These are phyloP conservation scores for Macroramphosus scolopax DNA, from an alignment of 2,797 vertebrate genomes.

Conservation along the genomic window DNA sequence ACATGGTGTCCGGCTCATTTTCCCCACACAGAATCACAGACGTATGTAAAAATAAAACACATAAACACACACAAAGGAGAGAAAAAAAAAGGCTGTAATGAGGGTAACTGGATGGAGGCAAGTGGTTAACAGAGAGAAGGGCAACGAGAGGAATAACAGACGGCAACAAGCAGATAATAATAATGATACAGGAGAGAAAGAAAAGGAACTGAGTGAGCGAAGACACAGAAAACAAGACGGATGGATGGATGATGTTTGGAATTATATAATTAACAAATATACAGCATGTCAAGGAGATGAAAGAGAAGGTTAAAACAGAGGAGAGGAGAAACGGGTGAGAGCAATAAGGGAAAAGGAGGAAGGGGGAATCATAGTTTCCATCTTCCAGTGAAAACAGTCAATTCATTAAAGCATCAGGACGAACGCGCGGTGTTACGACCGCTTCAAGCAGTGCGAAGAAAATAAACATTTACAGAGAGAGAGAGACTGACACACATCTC, in stretches of 20 bases:
- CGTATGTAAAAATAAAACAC: constrained; percentile 8
- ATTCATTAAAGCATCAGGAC: constrained; percentile 70
- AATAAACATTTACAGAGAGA: constrained; percentile 56
- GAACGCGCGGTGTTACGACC: constrained; percentile 58
- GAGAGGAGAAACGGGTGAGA: constrained; percentile 29
- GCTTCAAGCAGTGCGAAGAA: constrained; percentile 61
- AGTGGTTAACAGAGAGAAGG: constrained; percentile 9
- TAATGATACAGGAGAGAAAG: background rate
- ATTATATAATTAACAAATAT: constrained; percentile 13
- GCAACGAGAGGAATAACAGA: constrained; percentile 1
- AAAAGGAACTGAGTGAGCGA: background rate
- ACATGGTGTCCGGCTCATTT: constrained; percentile 18
- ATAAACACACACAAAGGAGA: background rate
- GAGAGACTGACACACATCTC: background rate
- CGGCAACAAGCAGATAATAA: constrained; percentile 3
- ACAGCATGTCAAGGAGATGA: constrained; percentile 24
- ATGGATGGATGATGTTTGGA: constrained; percentile 8
- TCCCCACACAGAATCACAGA: constrained; percentile 5
- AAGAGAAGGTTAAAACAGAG: constrained; percentile 31
- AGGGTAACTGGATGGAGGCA: background rate
- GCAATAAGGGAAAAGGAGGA: constrained; percentile 11
- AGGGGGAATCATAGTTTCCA: constrained; percentile 61
- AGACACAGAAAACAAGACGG: background rate
- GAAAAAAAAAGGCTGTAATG: background rate
- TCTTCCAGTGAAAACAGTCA: constrained; percentile 64